These are phyloP conservation scores for Lypha dubia DNA, from an alignment of 2,888 invertebrate species.

Conservation along the genomic window DNA sequence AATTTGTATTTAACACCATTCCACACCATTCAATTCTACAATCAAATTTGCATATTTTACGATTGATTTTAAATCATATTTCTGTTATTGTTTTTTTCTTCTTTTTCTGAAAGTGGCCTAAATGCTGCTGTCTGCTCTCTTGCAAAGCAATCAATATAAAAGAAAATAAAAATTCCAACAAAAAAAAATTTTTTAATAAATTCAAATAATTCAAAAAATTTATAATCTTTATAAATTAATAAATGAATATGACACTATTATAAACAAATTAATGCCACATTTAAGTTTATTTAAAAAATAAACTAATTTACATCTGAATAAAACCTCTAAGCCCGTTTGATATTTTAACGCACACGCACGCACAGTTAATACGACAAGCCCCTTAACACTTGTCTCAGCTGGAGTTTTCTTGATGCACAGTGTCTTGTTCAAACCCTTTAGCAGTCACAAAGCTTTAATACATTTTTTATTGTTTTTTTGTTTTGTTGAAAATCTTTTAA, in stretches of 20 bases:
- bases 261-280: slow-evolving; percentile 57
- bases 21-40: slow-evolving; percentile 2
- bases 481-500: neutral
- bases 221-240: slow-evolving; percentile 31
- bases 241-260: slow-evolving; percentile 56
- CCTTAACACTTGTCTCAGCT: slow-evolving; percentile 23
- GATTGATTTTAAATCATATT: slow-evolving; percentile 24
- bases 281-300: slow-evolving; percentile 21
- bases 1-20: slow-evolving; percentile 35
- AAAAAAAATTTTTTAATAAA: neutral
- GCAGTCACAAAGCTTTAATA: neutral
- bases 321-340: neutral
- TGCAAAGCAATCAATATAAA: neutral
- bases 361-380: neutral
- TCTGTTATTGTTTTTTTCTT: neutral
- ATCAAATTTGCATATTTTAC: slow-evolving; percentile 51
- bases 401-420: neutral
- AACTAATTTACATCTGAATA: neutral
- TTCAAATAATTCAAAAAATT: neutral
- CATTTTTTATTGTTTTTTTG: neutral
- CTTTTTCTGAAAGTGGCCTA: neutral
- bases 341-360: neutral
- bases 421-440: neutral
- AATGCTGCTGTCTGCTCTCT: neutral
- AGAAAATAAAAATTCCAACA: slow-evolving; percentile 13